phyloP scores from a whole-genome alignment of 2,797 vertebrate species.

The Coranthus polyacanthus region DNA sequence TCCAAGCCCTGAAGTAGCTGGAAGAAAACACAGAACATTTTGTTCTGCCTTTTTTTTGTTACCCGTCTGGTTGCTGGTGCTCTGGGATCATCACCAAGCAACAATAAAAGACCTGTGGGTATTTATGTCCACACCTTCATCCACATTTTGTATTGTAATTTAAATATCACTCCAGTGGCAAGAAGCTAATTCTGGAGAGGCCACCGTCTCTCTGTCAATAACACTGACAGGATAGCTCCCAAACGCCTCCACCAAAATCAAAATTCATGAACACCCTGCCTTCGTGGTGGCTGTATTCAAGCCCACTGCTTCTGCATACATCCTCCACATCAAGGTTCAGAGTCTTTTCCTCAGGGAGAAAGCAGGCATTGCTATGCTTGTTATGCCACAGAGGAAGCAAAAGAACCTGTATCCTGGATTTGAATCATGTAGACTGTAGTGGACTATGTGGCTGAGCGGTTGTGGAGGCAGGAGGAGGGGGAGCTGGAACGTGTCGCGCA shows the following conservation, averaged over 20 bases:
- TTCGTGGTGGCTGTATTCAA: background rate
- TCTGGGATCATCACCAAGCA: background rate
- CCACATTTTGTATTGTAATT: background rate
- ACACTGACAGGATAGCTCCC: background rate
- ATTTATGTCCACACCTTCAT: background rate
- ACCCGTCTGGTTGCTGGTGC: background rate
- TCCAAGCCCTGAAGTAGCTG: background rate
- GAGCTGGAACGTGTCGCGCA: background rate
- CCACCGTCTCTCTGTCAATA: background rate
- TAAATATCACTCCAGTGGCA: background rate
- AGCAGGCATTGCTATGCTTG: conserved; percentile 9
- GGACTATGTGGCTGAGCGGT: background rate
- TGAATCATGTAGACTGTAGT: background rate
- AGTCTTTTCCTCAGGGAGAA: background rate
- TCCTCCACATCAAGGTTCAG: background rate
- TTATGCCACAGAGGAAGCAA: background rate
- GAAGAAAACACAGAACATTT: background rate
- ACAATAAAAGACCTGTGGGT: background rate
- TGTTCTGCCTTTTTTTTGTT: no score
- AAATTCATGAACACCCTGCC: background rate
- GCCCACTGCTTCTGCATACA: background rate
- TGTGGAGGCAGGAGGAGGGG: background rate
- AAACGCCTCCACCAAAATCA: background rate
- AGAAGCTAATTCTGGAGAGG: background rate
- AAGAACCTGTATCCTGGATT: background rate